Evolutionary conservation across 2,113 vertebrate genomes (phyloP), one percentile per base, ranked within the genome.

Genomic region (Thunnus maccoyii): DNA sequence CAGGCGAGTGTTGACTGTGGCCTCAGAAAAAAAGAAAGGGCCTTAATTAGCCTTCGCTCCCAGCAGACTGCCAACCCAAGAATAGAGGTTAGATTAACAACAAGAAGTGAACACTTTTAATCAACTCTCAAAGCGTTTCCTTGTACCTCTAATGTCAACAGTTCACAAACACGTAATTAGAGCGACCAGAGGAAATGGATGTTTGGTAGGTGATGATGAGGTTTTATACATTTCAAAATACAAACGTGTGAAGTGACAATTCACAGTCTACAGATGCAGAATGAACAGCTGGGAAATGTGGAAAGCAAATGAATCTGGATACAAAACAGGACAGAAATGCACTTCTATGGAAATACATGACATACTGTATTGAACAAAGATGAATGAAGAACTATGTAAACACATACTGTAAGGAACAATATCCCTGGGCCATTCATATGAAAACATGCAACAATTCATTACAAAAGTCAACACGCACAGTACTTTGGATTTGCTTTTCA

Each of bases 41-140:
- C 78, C 86, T 85, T 91, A 93, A 93, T 93, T 92, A 93, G 72
- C 83, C 80, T 61, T 65, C 81, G 51, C 82, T 88, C 89, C 78
- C 83, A 72, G 82, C 82, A 81, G 80, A 54, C 78, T 70, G 78
- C 86, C 72, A 71, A 63, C 63, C 86, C 83, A 58, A 89, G 87
- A 90, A 88, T 77, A 85, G 83, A 25, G 73, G 84, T 86, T 86
- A 76, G 88, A 91, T 90, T 83, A 93, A 92, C 89, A 86, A 83
- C 55, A 63, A 87, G 74, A 86, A 79, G 50, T 9, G 15, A 91
- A 81, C 68, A 79, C 85, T 87, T 92, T 79, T 88, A 91, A 90
- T 94, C 91, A 85, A 88, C 75, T 86, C 91, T 91, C 78, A 83
- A 84, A 90, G 86, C 56, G 67, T 70, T 67, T 86, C 65, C 60